phyloP scores from a whole-genome alignment of 2,888 invertebrate genomes.

The Drosophila antonietae region DNA sequence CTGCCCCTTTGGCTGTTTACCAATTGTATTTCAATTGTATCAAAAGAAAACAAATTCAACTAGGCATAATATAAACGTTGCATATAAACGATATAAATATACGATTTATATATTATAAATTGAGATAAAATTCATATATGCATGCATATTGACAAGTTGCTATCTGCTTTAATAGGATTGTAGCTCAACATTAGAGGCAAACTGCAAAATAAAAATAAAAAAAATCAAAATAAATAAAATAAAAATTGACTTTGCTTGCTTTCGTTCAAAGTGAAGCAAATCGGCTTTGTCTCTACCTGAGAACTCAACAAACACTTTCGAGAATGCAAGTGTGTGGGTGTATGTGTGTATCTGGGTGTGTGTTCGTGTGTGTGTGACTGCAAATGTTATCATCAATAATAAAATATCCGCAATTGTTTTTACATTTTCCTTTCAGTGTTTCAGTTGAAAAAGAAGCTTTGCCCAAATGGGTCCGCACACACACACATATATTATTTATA shows the following conservation, averaged over 20 bases:
- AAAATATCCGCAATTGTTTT: conserved; percentile 16
- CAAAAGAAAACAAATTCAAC: neutral
- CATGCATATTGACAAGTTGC: neutral
- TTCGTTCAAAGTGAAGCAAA: conserved; percentile 11
- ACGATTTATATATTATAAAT: neutral
- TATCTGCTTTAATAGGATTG: neutral
- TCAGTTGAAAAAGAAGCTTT: conserved; percentile 12
- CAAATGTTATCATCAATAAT: conserved; percentile 17
- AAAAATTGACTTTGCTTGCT: conserved; percentile 5
- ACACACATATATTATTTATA: conserved; percentile 11
- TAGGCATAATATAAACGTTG: neutral
- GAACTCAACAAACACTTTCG: conserved; percentile 1
- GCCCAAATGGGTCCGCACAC: conserved; percentile 7
- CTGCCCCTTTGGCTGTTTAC: neutral
- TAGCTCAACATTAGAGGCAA: neutral
- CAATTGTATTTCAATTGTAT: conserved; percentile 17
- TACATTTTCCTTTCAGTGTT: conserved; percentile 9
- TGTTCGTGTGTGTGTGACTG: neutral
- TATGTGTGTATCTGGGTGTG: neutral
- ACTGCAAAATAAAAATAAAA: neutral
- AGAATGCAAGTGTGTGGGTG: neutral
- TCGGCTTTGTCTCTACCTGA: conserved; percentile 18
- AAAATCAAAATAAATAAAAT: too few species aligned
- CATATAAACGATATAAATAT: neutral
- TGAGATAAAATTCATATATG: neutral